Evolutionary conservation across 1,140 invertebrate genomes (phyloP).

Genomic region (Phthorimaea operculella): DNA sequence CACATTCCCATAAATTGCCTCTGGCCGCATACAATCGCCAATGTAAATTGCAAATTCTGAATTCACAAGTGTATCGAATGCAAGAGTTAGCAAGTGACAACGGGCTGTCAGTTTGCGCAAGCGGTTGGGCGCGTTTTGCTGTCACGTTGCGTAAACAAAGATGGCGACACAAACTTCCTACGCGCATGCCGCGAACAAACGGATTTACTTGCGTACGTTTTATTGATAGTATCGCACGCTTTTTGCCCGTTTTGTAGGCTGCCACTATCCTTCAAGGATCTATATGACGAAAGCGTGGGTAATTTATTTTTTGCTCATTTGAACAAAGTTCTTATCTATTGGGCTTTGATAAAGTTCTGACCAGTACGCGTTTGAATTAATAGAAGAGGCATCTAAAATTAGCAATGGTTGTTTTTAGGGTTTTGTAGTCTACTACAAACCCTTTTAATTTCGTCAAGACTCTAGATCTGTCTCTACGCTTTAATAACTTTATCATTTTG

Average conservation of each 20-base stretch:
- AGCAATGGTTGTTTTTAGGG: too few species aligned
- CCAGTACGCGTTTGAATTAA: too few species aligned
- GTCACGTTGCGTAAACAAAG: constrained; percentile 19
- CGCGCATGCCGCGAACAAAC: constrained; percentile 3
- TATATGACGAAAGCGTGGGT: not conserved
- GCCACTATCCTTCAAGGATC: not conserved
- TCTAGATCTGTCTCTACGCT: too few species aligned
- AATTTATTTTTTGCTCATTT: not conserved
- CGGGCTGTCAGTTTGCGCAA: constrained; percentile 10
- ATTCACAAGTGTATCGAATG: not conserved
- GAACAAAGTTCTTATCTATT: too few species aligned
- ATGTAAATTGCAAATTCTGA: not conserved
- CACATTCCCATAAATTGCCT: too few species aligned
- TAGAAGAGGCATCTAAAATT: too few species aligned
- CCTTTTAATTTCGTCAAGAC: too few species aligned
- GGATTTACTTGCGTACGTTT: not conserved
- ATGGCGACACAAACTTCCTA: constrained; percentile 21
- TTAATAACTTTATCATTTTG: too few species aligned
- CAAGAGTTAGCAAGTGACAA: not conserved
- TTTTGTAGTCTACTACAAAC: too few species aligned
- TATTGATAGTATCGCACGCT: constrained; percentile 1
- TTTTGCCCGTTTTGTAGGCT: not conserved
- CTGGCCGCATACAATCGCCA: too few species aligned
- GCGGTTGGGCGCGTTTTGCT: constrained; percentile 8
- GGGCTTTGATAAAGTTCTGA: too few species aligned